These are phyloP conservation scores for Drosophila mauritiana DNA, from an alignment of 1,140 invertebrate genomes.

Conservation along the genomic window DNA sequence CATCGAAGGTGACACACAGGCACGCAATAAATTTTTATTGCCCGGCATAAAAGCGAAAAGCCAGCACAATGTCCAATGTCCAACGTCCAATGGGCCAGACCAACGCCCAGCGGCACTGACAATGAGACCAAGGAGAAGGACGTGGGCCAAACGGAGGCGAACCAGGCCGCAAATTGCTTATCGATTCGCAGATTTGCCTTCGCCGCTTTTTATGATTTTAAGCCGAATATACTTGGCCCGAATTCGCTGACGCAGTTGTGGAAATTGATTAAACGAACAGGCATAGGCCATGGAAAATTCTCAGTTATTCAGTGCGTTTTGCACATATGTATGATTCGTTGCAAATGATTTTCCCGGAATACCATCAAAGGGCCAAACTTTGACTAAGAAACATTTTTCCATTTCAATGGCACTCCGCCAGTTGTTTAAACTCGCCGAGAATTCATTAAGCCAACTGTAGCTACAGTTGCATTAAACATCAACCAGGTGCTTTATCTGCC, in stretches of 20 bases:
- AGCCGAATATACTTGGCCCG: slow-evolving; percentile 9
- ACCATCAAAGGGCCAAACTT: background rate
- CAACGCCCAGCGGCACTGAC: slow-evolving; percentile 19
- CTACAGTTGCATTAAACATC: background rate
- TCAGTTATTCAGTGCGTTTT: background rate
- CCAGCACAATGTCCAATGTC: background rate
- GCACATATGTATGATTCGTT: background rate
- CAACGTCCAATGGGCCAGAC: background rate
- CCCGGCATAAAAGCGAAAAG: slow-evolving; percentile 24
- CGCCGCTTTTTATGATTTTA: slow-evolving; percentile 12
- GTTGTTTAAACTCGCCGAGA: background rate
- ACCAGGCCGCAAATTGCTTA: slow-evolving; percentile 25
- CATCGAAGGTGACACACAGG: slow-evolving; percentile 35
- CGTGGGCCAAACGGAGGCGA: slow-evolving; percentile 20
- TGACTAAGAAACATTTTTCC: background rate
- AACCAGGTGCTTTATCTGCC: background rate
- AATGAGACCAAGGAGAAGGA: slow-evolving; percentile 20
- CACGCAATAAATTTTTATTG: slow-evolving; percentile 29
- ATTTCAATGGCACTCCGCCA: background rate
- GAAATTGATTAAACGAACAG: slow-evolving; percentile 1
- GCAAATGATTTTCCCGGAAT: background rate
- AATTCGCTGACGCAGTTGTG: slow-evolving; percentile 11
- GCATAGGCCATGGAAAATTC: no score
- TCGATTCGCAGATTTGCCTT: slow-evolving; percentile 41
- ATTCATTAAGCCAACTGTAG: background rate